These are phyloP conservation scores for Cloeon dipterum DNA, from an alignment of 2,888 invertebrate genomes.

Conservation along the genomic window DNA sequence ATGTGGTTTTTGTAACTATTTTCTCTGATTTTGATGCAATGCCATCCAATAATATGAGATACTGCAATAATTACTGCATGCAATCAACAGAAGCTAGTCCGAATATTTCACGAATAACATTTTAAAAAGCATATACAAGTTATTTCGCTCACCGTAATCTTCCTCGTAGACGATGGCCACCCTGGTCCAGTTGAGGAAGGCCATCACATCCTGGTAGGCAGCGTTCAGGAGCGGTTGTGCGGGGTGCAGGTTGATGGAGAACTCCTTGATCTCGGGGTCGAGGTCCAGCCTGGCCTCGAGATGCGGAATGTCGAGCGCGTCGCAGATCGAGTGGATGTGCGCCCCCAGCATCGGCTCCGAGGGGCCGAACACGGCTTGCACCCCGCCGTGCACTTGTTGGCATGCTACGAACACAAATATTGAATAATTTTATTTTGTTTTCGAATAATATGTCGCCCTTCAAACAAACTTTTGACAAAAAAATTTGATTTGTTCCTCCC, in stretches of 20 bases:
- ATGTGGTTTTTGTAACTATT: no score
- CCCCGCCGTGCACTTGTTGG: constrained; percentile 40
- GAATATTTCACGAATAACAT: no score
- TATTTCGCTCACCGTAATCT: constrained; percentile 35
- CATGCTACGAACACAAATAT: constrained; percentile 30
- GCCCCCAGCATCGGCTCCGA: constrained; percentile 43
- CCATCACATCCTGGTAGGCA: constrained; percentile 54
- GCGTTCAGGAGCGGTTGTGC: constrained; percentile 43
- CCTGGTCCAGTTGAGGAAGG: constrained; percentile 55
- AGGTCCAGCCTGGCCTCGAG: constrained; percentile 41
- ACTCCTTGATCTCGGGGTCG: constrained; percentile 33
- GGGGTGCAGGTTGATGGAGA: constrained; percentile 59
- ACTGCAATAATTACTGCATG: no score
- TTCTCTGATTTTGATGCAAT: no score
- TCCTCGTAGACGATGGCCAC: constrained; percentile 64
- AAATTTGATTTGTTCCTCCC: neutral
- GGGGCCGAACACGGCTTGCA: constrained; percentile 58
- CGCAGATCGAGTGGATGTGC: constrained; percentile 60
- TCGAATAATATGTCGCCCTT: neutral
- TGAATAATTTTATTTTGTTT: neutral
- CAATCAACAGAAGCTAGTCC: no score
- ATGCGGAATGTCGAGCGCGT: constrained; percentile 58
- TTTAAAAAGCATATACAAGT: no score
- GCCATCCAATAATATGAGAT: no score
- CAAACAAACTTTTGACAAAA: neutral